Evolutionary conservation across 2,888 invertebrate genomes (phyloP), one percentile per base, ranked within the genome.

Genomic region (Melanostoma scalare): DNA sequence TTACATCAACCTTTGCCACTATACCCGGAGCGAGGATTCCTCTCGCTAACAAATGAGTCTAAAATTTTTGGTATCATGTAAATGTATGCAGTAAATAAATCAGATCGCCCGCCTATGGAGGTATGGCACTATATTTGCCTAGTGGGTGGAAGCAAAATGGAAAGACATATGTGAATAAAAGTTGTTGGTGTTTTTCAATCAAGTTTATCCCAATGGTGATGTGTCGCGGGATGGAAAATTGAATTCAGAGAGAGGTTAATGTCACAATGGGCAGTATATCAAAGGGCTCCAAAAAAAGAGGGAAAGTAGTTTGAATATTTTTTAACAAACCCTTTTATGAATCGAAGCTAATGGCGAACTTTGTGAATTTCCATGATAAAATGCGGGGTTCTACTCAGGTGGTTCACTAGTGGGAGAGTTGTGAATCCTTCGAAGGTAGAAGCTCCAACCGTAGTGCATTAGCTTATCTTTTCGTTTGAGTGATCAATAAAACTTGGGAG

Each of bases 31-130:
- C 44, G 6, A 60, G 36, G 20, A 36, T 46, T 63, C 42, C 42
- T 31, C 30, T 53, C 20, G 20, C 35, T 50, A 42, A 77, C 50
- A 77, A 77, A 56, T 63, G 69, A 71, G 50, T 42, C 30, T 50
- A 50, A 69, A 63, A 63, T 48, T 63, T 56, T 50, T 48, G 31
- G 5, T 38, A 68, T 56, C 55, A 30, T 56, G 56, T 48, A 53
- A n/a, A 38, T 44, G 48, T 42, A 38, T 56, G 8, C 42, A 56
- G 50, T 63, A 50, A 63, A 71, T 77, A 77, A 77, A 71, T 71
- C 69, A 77, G 50, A 42, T 63, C 44, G 42, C 30, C 63, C 44
- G 42, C 30, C 63, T 42, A 61, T 56, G 61, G 63, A 69, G 20
- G 20, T 63, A 46, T 63, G 56, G 48, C 30, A 44, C 52, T 33